Evolutionary conservation across 2,113 vertebrate genomes (phyloP).

Genomic region (Nesogale talazaci): DNA sequence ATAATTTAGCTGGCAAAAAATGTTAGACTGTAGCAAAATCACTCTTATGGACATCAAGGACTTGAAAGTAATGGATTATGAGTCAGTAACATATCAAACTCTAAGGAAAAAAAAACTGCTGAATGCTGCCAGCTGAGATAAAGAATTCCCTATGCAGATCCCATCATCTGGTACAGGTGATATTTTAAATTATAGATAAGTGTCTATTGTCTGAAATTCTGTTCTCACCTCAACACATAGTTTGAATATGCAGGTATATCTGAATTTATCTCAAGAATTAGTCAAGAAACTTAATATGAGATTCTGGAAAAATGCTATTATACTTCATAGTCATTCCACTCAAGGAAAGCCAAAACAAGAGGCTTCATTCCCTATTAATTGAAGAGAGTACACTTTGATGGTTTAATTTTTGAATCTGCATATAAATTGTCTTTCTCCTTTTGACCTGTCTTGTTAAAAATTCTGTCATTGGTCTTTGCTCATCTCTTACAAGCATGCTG

Average conservation of each 20-base stretch:
- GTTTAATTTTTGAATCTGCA: slow-evolving; percentile 27
- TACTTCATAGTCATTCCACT: no score
- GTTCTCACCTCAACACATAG: no score
- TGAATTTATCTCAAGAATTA: no score
- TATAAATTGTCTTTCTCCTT: neutral
- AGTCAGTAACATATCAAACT: slow-evolving; percentile 64
- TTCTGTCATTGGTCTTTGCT: no score
- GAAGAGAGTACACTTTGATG: neutral
- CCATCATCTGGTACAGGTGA: slow-evolving; percentile 51
- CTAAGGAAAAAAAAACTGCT: slow-evolving; percentile 65
- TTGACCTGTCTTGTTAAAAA: no score
- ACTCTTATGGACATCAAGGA: slow-evolving; percentile 46
- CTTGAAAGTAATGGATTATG: slow-evolving; percentile 60
- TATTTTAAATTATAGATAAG: slow-evolving; percentile 60
- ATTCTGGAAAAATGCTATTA: no score
- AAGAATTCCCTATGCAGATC: slow-evolving; percentile 61
- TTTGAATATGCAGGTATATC: no score
- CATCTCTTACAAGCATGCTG: no score
- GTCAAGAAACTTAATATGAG: no score
- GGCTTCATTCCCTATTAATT: no score
- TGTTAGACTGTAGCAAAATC: slow-evolving; percentile 5
- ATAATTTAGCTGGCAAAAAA: slow-evolving; percentile 18
- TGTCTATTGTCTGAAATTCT: no score
- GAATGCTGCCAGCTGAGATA: slow-evolving; percentile 51
- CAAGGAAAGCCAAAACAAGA: no score